A percentile compares a stretch with the other conserved stretches of the same genome.
phyloP scores from a whole-genome alignment of 2,113 vertebrate species.

The Gymnobelideus leadbeateri region DNA sequence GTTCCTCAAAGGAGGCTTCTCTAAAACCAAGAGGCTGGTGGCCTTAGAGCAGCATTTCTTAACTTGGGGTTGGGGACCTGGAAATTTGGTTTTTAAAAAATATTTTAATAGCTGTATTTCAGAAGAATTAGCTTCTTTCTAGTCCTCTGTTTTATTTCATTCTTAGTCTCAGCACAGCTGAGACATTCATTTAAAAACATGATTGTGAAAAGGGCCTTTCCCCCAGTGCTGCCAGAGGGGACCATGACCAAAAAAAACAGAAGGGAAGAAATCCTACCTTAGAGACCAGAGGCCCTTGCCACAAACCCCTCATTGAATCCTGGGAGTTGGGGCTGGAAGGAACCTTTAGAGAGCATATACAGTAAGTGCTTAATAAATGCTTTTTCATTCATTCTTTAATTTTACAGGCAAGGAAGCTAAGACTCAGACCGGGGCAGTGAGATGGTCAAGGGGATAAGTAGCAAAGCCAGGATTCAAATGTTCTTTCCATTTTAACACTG shows the following conservation, averaged over 20 bases:
- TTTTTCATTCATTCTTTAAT: background rate
- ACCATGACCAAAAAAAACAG: background rate
- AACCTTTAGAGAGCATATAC: background rate
- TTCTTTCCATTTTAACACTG: background rate
- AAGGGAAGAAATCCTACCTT: background rate
- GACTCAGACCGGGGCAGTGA: background rate
- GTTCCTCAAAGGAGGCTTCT: background rate
- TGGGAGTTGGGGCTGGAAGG: background rate
- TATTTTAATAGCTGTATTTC: background rate
- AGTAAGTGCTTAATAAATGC: background rate
- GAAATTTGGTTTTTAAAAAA: background rate
- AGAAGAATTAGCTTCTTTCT: background rate
- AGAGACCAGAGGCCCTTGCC: background rate
- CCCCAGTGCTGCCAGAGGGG: background rate
- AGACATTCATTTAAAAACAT: background rate
- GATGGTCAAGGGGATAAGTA: background rate
- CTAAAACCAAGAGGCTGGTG: too few relatives aligned
- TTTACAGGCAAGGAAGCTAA: background rate
- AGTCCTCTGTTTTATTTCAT: background rate
- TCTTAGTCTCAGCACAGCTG: too few relatives aligned
- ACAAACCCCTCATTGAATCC: background rate
- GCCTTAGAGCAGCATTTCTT: background rate
- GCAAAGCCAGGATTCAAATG: background rate
- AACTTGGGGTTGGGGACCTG: background rate
- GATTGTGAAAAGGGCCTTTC: background rate